phyloP scores from a whole-genome alignment of 2,888 invertebrate genomes.

The Hyposoter didymator region DNA sequence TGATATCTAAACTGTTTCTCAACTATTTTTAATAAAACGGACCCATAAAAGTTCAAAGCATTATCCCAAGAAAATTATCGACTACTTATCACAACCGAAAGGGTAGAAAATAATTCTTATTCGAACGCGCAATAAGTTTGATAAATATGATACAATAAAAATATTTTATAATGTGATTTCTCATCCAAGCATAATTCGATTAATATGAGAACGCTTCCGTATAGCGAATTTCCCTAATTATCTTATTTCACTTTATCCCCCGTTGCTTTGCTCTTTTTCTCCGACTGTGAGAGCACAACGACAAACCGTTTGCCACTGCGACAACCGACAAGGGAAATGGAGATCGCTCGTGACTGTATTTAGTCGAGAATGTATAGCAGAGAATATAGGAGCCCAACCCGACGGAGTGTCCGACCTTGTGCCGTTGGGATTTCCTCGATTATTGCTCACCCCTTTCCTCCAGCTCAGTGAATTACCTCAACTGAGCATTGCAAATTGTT shows the following conservation, averaged over 20 bases:
- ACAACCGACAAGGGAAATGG: constrained; percentile 47
- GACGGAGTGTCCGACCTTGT: constrained; percentile 34
- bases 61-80: background rate
- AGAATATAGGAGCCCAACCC: constrained; percentile 28
- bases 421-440: constrained; percentile 54
- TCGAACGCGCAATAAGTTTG: background rate
- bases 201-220: background rate
- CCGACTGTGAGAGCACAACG: background rate
- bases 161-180: background rate
- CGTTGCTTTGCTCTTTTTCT: constrained; percentile 35
- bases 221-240: constrained; percentile 16
- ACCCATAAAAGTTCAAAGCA: background rate
- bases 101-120: too few species aligned
- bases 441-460: constrained; percentile 35
- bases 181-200: background rate
- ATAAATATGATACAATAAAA: background rate
- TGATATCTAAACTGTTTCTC: background rate
- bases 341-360: constrained; percentile 55
- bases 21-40: background rate
- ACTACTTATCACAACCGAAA: background rate
- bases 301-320: constrained; percentile 29
- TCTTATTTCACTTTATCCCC: constrained; percentile 1
- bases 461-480: constrained; percentile 44
- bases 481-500: constrained; percentile 52
- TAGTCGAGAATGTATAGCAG: constrained; percentile 29